Evolutionary conservation across 2,888 invertebrate genomes (phyloP).

Genomic region (Rhogogaster chlorosoma): DNA sequence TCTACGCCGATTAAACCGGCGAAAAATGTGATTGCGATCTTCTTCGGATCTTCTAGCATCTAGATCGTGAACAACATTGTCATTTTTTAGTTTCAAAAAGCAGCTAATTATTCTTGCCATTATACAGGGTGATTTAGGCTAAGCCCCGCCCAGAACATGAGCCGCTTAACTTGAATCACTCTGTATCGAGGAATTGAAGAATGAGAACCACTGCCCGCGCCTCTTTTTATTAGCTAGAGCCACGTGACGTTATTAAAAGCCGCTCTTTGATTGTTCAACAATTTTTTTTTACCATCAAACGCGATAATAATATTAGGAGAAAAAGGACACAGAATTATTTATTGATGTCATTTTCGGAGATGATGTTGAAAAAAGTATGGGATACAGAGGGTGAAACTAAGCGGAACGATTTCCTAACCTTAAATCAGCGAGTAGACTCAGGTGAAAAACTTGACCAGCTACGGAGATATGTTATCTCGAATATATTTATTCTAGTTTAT

Average conservation of each 20-base stretch:
- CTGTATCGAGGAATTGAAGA: too few relatives aligned
- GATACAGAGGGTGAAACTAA: not conserved
- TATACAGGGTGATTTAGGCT: too few relatives aligned
- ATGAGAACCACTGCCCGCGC: not conserved
- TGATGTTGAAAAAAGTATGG: not conserved
- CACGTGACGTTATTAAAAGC: not conserved
- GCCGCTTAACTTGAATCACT: too few relatives aligned
- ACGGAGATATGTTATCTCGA: not conserved
- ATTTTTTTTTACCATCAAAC: not conserved
- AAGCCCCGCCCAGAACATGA: too few relatives aligned
- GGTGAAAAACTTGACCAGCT: not conserved
- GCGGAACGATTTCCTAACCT: not conserved
- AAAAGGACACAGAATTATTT: too few relatives aligned
- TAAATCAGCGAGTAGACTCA: not conserved
- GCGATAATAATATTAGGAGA: not conserved
- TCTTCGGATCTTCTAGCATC: slow-evolving; percentile 2
- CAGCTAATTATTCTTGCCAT: too few relatives aligned
- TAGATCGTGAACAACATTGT: not conserved
- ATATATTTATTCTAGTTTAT: too few relatives aligned
- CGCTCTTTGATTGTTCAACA: not conserved
- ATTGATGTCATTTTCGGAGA: not conserved
- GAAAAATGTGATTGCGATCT: not conserved
- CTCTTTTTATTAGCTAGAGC: not conserved
- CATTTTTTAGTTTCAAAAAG: not conserved
- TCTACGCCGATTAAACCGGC: slow-evolving; percentile 56